A percentile compares a stretch with the other conserved stretches of the same genome.
Conservation (phyloP, 2,113 vertebrate genomes). For the Tamias sibiricus region DNA sequence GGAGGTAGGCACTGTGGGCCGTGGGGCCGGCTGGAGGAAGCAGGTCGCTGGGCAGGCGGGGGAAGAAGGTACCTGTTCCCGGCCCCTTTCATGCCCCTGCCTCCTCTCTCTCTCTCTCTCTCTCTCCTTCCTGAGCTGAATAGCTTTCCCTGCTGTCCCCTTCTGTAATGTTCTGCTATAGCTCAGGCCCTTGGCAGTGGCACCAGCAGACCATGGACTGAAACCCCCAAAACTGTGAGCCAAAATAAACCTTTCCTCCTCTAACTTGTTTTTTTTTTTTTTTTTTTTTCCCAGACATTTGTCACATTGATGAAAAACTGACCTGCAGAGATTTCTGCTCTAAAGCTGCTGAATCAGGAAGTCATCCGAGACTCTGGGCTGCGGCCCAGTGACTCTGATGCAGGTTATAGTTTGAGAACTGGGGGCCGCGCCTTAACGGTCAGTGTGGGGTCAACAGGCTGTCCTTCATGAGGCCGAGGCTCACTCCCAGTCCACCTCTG, state of each 20-base stretch:
- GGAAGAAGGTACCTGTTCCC: not conserved
- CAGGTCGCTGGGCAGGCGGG: too few species aligned
- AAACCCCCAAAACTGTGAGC: not conserved
- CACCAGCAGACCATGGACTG: not conserved
- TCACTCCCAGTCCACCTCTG: not conserved
- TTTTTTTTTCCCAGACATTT: too few species aligned
- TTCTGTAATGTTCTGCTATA: not conserved
- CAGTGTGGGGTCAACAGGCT: accelerated
- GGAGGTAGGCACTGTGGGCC: not conserved
- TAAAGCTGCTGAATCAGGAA: not conserved
- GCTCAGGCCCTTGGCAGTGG: not conserved
- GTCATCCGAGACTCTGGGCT: too few species aligned
- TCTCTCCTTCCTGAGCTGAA: not conserved
- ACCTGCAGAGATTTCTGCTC: not conserved
- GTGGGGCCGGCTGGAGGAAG: not conserved
- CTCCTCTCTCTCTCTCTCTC: too few species aligned
- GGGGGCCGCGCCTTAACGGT: accelerated
- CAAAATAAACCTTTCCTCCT: too few species aligned
- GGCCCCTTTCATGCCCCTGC: not conserved
- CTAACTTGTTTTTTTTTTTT: too few species aligned
- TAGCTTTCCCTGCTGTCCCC: not conserved
- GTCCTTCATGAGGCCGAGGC: accelerated
- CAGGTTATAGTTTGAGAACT: accelerated
- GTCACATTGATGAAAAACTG: not conserved
- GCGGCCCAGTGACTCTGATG: not conserved